A percentile compares a stretch with the other conserved stretches of the same genome.
Evolutionary conservation across 1,140 invertebrate species (phyloP).

Genomic region (Aricia agestis): DNA sequence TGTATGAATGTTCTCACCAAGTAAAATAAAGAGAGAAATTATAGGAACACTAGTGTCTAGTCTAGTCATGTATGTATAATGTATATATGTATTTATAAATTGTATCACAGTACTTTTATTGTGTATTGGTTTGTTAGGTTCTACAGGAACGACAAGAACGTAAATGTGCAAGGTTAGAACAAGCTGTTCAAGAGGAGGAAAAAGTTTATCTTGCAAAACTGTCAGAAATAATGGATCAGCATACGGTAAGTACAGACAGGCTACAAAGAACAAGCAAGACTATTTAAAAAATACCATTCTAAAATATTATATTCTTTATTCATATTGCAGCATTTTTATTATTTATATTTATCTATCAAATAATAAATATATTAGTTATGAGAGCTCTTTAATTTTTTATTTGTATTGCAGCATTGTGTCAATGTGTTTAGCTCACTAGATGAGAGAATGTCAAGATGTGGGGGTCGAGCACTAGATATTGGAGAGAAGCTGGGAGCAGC

Average conservation of each 20-base stretch:
- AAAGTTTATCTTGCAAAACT: constrained; percentile 88
- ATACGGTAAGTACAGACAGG: constrained; percentile 79
- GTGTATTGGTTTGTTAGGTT: constrained; percentile 75
- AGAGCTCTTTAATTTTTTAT: neutral
- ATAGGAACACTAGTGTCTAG: no score
- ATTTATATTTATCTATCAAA: no score
- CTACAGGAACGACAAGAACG: constrained; percentile 90
- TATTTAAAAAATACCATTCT: no score
- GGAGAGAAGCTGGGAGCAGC: constrained; percentile 98
- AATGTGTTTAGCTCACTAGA: constrained; percentile 94
- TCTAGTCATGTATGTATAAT: no score
- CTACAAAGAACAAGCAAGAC: no score
- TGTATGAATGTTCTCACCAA: neutral
- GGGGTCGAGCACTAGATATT: constrained; percentile 97
- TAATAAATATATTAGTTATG: no score
- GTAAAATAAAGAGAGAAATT: no score
- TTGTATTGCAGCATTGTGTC: constrained; percentile 83
- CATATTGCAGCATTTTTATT: no score
- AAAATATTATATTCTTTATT: no score
- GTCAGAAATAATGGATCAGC: constrained; percentile 89
- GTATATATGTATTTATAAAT: no score
- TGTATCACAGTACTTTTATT: no score
- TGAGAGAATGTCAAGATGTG: constrained; percentile 96
- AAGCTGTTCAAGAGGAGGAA: constrained; percentile 90
- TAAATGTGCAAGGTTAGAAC: constrained; percentile 92